Conservation (phyloP, 1,140 invertebrate species). For the Heliconius himera region DNA sequence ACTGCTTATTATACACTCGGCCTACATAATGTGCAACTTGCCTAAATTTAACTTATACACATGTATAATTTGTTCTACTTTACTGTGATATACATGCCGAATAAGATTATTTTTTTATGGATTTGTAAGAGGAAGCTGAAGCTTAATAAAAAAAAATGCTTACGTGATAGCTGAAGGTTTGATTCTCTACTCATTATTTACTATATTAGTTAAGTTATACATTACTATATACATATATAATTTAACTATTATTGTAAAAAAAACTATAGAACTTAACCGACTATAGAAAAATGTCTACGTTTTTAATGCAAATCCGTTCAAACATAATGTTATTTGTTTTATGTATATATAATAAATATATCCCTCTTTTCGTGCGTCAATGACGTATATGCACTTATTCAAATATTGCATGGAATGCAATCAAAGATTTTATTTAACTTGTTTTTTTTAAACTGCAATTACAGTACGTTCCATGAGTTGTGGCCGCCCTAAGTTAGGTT, state of each 20-base stretch:
- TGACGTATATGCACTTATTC: too few relatives aligned
- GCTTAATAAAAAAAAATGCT: too few relatives aligned
- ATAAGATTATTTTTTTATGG: not conserved
- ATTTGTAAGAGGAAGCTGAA: not conserved
- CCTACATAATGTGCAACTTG: constrained; percentile 4
- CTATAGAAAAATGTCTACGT: not conserved
- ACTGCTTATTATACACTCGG: constrained; percentile 41
- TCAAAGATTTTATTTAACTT: too few relatives aligned
- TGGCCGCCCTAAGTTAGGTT: too few relatives aligned
- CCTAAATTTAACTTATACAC: not conserved
- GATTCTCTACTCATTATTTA: not conserved
- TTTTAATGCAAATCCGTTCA: not conserved
- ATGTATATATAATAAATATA: not conserved
- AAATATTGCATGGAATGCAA: too few relatives aligned
- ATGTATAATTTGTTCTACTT: constrained; percentile 3
- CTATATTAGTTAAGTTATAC: too few relatives aligned
- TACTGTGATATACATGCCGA: not conserved
- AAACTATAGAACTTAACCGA: not conserved
- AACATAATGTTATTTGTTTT: not conserved
- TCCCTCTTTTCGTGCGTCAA: too few relatives aligned
- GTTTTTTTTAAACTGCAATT: too few relatives aligned
- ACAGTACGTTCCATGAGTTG: too few relatives aligned
- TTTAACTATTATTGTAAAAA: too few relatives aligned
- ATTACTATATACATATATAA: too few relatives aligned
- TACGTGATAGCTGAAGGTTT: not conserved